These are phyloP conservation scores for Ooceraea biroi DNA, from an alignment of 1,140 invertebrate species.

Conservation along the genomic window DNA sequence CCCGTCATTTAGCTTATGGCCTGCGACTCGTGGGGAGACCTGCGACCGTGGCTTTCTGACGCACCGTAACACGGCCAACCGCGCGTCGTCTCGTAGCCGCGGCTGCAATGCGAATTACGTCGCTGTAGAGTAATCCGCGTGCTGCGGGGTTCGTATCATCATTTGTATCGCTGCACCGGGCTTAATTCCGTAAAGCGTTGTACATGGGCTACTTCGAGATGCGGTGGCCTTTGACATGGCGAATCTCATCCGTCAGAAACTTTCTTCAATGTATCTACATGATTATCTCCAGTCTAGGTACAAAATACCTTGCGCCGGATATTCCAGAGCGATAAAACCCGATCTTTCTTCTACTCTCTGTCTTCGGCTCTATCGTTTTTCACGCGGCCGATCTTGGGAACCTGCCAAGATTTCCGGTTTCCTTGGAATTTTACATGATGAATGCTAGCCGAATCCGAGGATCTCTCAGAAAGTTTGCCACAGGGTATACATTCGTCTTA, in stretches of 20 bases:
- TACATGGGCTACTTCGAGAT: not conserved
- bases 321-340: not conserved
- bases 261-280: not conserved
- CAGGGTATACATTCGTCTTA: not conserved
- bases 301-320: not conserved
- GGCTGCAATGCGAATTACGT: conserved; percentile 41
- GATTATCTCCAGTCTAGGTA: not conserved
- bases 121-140: conserved; percentile 4
- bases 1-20: conserved; percentile 59
- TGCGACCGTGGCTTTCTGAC: conserved; percentile 45
- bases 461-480: not conserved
- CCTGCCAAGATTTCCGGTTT: not conserved
- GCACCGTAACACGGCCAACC: conserved; percentile 46
- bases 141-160: conserved; percentile 32
- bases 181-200: conserved; percentile 39
- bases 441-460: not conserved
- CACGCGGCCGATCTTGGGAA: not conserved
- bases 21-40: conserved; percentile 48
- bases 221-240: not conserved
- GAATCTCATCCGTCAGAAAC: not conserved
- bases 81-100: conserved; percentile 14
- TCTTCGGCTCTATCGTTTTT: conserved; percentile 3
- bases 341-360: not conserved
- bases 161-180: conserved; percentile 28
- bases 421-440: conserved; percentile 28